Conservation (phyloP, 2,888 invertebrate species). For the Lasius platythorax region DNA sequence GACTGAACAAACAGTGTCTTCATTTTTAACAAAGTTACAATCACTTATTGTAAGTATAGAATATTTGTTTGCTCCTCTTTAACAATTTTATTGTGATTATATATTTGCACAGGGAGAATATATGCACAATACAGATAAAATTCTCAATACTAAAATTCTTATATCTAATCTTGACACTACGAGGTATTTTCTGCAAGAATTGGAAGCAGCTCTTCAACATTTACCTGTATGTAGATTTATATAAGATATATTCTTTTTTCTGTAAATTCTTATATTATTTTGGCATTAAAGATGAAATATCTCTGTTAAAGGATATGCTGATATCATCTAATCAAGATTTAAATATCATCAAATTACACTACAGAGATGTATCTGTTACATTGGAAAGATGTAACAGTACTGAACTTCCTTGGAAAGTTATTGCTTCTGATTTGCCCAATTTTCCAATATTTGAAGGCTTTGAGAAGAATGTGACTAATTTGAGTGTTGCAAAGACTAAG, state of each 20-base stretch:
- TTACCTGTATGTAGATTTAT: conserved; percentile 74
- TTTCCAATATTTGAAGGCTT: conserved; percentile 69
- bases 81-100: conserved; percentile 11
- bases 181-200: conserved; percentile 73
- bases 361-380: conserved; percentile 75
- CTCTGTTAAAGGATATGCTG: conserved; percentile 60
- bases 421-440: conserved; percentile 79
- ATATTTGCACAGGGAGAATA: conserved; percentile 54
- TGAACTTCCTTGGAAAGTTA: conserved; percentile 65
- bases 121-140: conserved; percentile 22
- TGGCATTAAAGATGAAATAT: not conserved
- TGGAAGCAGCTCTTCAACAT: conserved; percentile 71
- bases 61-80: conserved; percentile 37
- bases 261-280: conserved; percentile 11
- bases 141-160: not conserved
- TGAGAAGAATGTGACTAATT: conserved; percentile 70
- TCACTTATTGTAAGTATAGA: conserved; percentile 69
- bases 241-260: conserved; percentile 3
- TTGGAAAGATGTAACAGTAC: conserved; percentile 68
- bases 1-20: conserved; percentile 72
- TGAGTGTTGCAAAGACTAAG: conserved; percentile 72
- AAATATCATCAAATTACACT: conserved; percentile 75
- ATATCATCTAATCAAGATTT: conserved; percentile 74
- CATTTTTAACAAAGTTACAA: conserved; percentile 79
- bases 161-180: conserved; percentile 23